These are phyloP conservation scores for Cyprinodon brontotheroides DNA, from an alignment of 2,113 vertebrate genomes.

Conservation along the genomic window DNA sequence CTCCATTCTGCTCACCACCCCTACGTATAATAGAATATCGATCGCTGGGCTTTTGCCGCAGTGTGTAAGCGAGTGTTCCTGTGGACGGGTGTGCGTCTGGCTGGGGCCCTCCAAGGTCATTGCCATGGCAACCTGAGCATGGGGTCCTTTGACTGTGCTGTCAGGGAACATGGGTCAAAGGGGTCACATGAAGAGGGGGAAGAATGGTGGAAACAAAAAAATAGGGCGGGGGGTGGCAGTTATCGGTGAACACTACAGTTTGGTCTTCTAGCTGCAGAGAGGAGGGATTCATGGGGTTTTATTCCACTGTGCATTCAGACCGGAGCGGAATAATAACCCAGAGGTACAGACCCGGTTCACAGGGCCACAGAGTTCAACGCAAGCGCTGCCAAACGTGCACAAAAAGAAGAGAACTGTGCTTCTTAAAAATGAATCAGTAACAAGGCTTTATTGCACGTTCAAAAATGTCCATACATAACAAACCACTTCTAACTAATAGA, in stretches of 20 bases:
- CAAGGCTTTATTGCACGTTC: slow-evolving; percentile 75
- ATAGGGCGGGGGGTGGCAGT: slow-evolving; percentile 27
- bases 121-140: slow-evolving; percentile 77
- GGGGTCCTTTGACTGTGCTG: slow-evolving; percentile 64
- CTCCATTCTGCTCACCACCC: slow-evolving; percentile 47
- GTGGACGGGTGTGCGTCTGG: slow-evolving; percentile 46
- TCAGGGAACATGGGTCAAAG: slow-evolving; percentile 69
- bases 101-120: slow-evolving; percentile 80
- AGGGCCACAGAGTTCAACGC: slow-evolving; percentile 23
- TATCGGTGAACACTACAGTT: slow-evolving; percentile 42
- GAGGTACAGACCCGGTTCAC: slow-evolving; percentile 25
- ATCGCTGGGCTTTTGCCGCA: slow-evolving; percentile 77
- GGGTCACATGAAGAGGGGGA: slow-evolving; percentile 62
- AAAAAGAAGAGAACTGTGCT: slow-evolving; percentile 2
- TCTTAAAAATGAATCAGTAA: background rate
- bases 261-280: slow-evolving; percentile 26
- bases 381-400: slow-evolving; percentile 7
- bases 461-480: slow-evolving; percentile 57
- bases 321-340: slow-evolving; percentile 43
- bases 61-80: slow-evolving; percentile 69
- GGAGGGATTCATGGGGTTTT: slow-evolving; percentile 37
- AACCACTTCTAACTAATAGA: slow-evolving; percentile 30
- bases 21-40: slow-evolving; percentile 84
- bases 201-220: slow-evolving; percentile 32
- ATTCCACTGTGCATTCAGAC: slow-evolving; percentile 48